Conservation (phyloP, 2,113 vertebrate species). For the Lepidothrix coronata region DNA sequence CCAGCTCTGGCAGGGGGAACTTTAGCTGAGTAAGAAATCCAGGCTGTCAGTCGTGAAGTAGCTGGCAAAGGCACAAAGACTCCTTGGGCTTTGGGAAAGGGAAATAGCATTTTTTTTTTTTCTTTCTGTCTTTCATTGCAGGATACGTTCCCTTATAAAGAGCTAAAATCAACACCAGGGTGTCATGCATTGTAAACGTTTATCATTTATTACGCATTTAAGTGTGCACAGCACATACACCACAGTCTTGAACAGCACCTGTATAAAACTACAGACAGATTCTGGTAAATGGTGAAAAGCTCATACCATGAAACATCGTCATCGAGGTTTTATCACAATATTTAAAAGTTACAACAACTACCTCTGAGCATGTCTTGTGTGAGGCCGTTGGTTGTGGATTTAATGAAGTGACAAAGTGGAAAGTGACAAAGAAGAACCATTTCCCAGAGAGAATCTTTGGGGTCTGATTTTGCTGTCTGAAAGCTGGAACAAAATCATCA, state of each 20-base stretch:
- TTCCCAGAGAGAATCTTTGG: not conserved
- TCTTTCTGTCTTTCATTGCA: not conserved
- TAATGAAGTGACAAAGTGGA: not conserved
- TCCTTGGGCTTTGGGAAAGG: not conserved
- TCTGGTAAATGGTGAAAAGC: conserved; percentile 66
- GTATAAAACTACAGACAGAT: conserved; percentile 93
- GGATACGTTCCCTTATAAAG: not conserved
- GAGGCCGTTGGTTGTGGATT: not conserved
- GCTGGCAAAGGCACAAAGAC: not conserved
- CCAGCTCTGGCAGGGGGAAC: conserved; percentile 7
- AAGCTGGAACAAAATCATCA: not conserved
- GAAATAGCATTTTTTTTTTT: not conserved
- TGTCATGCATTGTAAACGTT: not conserved
- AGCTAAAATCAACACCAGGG: not conserved
- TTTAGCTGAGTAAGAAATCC: conserved; percentile 67
- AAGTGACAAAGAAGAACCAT: not conserved
- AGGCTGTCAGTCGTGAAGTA: conserved; percentile 1
- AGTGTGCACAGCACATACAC: conserved; percentile 95
- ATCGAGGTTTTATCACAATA: conserved; percentile 58
- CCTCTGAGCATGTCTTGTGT: not conserved
- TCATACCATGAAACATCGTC: conserved; percentile 63
- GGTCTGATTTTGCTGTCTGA: conserved; percentile 8
- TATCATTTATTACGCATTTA: conserved; percentile 67
- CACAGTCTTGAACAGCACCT: conserved; percentile 75
- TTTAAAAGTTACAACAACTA: not conserved